Evolutionary conservation across 1,140 invertebrate genomes (phyloP).

Genomic region (Atopsyche davidsoni): DNA sequence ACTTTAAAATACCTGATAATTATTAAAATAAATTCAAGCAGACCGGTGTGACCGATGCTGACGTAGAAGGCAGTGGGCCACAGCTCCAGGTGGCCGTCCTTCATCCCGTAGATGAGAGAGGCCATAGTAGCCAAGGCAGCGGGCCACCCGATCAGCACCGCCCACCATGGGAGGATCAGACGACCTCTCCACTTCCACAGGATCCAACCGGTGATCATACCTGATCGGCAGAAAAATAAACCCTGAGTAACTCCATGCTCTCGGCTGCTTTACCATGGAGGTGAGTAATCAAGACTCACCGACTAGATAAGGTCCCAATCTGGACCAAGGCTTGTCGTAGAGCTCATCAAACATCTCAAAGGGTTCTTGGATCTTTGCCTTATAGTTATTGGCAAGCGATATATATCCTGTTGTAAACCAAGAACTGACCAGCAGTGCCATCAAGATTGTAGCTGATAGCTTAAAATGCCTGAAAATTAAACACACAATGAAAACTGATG

Average conservation of each 20-base stretch:
- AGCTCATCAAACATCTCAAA: slow-evolving; percentile 77
- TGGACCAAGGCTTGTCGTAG: slow-evolving; percentile 80
- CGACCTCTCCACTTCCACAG: slow-evolving; percentile 64
- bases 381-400: slow-evolving; percentile 67
- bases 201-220: slow-evolving; percentile 69
- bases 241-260: not conserved
- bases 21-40: too few species aligned
- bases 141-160: slow-evolving; percentile 56
- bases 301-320: slow-evolving; percentile 73
- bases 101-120: slow-evolving; percentile 71
- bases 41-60: slow-evolving; percentile 53
- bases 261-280: not conserved
- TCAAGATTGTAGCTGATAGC: slow-evolving; percentile 47
- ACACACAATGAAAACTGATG: too few species aligned
- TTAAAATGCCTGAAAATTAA: slow-evolving; percentile 49
- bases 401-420: slow-evolving; percentile 70
- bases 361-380: slow-evolving; percentile 71
- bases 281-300: slow-evolving; percentile 41
- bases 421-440: slow-evolving; percentile 60
- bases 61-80: slow-evolving; percentile 62
- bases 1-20: too few species aligned
- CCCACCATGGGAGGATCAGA: slow-evolving; percentile 54
- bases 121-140: slow-evolving; percentile 52
- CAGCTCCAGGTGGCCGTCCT: slow-evolving; percentile 60
- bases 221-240: slow-evolving; percentile 32